Evolutionary conservation across 1,140 invertebrate genomes (phyloP).

Genomic region (Scaptomyza montana): DNA sequence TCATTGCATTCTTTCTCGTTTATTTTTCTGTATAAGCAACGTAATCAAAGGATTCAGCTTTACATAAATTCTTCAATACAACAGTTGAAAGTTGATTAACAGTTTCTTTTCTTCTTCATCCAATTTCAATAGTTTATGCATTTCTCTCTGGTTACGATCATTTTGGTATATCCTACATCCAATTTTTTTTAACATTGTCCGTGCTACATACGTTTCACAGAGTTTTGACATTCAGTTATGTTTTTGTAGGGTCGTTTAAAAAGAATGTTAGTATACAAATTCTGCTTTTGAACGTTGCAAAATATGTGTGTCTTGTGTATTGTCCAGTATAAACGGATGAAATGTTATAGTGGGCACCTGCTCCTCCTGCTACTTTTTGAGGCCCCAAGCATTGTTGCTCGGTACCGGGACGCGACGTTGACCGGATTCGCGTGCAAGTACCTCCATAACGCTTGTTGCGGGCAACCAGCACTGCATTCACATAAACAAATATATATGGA

Average conservation of each 20-base stretch:
- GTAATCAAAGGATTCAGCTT: slow-evolving; percentile 52
- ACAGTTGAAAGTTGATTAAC: slow-evolving; percentile 71
- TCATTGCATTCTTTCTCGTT: slow-evolving; percentile 30
- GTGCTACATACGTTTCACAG: slow-evolving; percentile 23
- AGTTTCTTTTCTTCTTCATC: slow-evolving; percentile 33
- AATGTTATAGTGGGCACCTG: slow-evolving; percentile 13
- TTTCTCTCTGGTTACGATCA: slow-evolving; percentile 10
- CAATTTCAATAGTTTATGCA: slow-evolving; percentile 15
- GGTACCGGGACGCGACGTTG: slow-evolving; percentile 91
- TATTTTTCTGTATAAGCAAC: slow-evolving; percentile 51
- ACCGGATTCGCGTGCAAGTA: slow-evolving; percentile 90
- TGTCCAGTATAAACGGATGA: slow-evolving; percentile 38
- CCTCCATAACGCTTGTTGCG: slow-evolving; percentile 92
- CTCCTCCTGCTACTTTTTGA: slow-evolving; percentile 67
- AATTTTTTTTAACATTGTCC: slow-evolving; percentile 21
- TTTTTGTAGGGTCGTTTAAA: slow-evolving; percentile 30
- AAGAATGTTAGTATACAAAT: slow-evolving; percentile 20
- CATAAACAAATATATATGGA: no score
- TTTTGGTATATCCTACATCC: slow-evolving; percentile 28
- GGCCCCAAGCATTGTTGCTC: slow-evolving; percentile 84
- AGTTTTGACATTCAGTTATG: slow-evolving; percentile 19
- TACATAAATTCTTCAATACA: slow-evolving; percentile 68
- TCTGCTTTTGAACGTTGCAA: slow-evolving; percentile 6
- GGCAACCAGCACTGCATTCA: slow-evolving; percentile 91
- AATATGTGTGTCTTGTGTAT: slow-evolving; percentile 41